Evolutionary conservation across 2,797 vertebrate species (phyloP).

Genomic region (Lithobates sylvaticus): DNA sequence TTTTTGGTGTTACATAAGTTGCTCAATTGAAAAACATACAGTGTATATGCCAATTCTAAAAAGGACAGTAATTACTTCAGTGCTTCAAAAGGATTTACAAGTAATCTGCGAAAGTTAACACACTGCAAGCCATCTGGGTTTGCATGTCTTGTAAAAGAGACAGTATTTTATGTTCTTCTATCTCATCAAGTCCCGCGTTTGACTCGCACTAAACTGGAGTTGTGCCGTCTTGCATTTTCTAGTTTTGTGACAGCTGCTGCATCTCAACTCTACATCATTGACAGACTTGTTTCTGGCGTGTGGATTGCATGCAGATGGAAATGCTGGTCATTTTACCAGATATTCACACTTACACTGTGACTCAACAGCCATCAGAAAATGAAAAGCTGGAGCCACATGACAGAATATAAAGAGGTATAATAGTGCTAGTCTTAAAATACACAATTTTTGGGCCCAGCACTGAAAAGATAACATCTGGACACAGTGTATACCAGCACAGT

Average conservation of each 20-base stretch:
- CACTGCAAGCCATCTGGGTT: conserved; percentile 59
- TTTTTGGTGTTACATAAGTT: conserved; percentile 7
- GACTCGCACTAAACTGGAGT: conserved; percentile 46
- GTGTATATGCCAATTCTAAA: conserved; percentile 23
- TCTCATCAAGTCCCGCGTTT: conserved; percentile 39
- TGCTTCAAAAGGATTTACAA: conserved; percentile 16
- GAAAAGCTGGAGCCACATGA: conserved; percentile 27
- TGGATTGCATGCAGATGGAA: conserved; percentile 43
- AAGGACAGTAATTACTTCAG: conserved; percentile 18
- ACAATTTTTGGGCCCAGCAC: background rate
- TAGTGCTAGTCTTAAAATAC: background rate
- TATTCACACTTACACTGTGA: conserved; percentile 21
- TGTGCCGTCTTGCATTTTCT: conserved; percentile 49
- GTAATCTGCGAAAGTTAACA: conserved; percentile 51
- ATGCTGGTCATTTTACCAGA: conserved; percentile 50
- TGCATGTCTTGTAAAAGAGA: conserved; percentile 43
- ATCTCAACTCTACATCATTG: conserved; percentile 46
- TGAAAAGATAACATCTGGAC: background rate
- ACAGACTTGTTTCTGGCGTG: conserved; percentile 55
- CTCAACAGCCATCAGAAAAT: conserved; percentile 28
- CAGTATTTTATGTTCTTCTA: conserved; percentile 45
- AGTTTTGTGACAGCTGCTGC: conserved; percentile 56
- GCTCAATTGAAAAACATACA: conserved; percentile 14
- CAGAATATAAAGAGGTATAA: conserved; percentile 16
- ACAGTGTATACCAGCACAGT: background rate